phyloP scores from a whole-genome alignment of 2,888 invertebrate genomes.

The Campoplex capitator region DNA sequence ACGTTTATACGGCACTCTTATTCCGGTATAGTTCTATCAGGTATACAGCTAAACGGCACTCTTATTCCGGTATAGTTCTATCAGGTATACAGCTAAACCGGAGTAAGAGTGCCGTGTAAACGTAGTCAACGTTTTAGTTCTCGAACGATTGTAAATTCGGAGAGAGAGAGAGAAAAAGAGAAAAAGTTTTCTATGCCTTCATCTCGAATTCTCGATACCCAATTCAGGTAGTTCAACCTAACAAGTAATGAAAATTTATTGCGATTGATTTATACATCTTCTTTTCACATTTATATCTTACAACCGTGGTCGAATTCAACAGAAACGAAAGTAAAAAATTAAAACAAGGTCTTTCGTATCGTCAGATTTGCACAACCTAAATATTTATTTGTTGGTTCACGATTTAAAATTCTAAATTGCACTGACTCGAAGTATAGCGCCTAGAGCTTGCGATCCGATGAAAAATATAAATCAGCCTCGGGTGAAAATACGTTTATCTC shows the following conservation, averaged over 20 bases:
- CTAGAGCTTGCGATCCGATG: conserved; percentile 41
- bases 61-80: too few relatives aligned
- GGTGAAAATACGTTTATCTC: background rate
- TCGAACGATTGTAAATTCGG: too few relatives aligned
- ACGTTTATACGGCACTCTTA: too few relatives aligned
- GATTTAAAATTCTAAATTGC: conserved; percentile 36
- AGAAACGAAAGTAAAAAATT: conserved; percentile 16
- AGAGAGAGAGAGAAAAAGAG: too few relatives aligned
- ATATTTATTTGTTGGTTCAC: conserved; percentile 22
- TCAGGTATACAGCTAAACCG: too few relatives aligned
- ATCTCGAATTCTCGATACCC: too few relatives aligned
- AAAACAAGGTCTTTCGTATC: conserved; percentile 11
- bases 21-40: too few relatives aligned
- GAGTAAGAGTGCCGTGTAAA: too few relatives aligned
- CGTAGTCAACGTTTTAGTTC: too few relatives aligned
- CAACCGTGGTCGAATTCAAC: background rate
- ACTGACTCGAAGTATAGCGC: conserved; percentile 35
- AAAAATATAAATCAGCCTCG: conserved; percentile 45
- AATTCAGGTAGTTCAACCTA: background rate
- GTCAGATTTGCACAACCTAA: conserved; percentile 43
- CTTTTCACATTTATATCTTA: background rate
- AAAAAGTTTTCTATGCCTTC: too few relatives aligned
- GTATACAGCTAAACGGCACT: too few relatives aligned
- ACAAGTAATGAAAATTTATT: background rate
- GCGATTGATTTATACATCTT: conserved; percentile 23